Evolutionary conservation across 2,888 invertebrate species (phyloP), one percentile per base, ranked within the genome.

Genomic region (Lymantria dispar): DNA sequence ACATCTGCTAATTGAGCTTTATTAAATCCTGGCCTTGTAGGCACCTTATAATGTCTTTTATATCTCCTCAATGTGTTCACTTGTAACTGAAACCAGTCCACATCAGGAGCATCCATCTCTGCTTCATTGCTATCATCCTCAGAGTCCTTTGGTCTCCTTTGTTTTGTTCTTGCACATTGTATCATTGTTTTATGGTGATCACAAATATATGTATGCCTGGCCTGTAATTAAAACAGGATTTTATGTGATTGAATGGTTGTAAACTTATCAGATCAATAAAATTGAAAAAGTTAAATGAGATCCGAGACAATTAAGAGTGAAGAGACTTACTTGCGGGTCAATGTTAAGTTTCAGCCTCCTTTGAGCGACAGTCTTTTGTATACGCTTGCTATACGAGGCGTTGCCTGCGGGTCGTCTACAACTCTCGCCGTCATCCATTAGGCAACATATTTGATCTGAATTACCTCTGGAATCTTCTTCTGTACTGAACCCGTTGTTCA

Each of bases 1-100:
- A 98, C 98, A 93, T 99, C 99, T 62, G 98, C 97, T 75, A 99
- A 92, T 90, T 98, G 98, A 53, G 97, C 96, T 87, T 99, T 98
- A 80, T 98, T 98, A 67, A 98, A 92, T 31, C 98, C 98, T 43
- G 98, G 98, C 70, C 97, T 92, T 10, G 98, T 97, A 38, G 96
- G 94, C 52, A 99, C 95, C 85, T 98, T 98, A 80, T 95, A 99
- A 80, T 98, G 97, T 59, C 96, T 94, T 84, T 98, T 99, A 80
- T 99, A 99, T 52, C 98, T 92, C 60, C 98, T 93, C 54, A 99
- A 81, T n/a, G 99, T 98, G 75, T 98, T 98, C 11, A 98, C 95
- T 91, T 98, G 98, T 54, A 99, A 92, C 79, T 98, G 97, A 74
- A 95, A 97, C 70, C 99, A 94, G 86, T 99, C 98, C 47, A 98